Base-by-base conservation (phyloP, 2,888 invertebrate genomes). In the Trichopria drosophilae region DNA sequence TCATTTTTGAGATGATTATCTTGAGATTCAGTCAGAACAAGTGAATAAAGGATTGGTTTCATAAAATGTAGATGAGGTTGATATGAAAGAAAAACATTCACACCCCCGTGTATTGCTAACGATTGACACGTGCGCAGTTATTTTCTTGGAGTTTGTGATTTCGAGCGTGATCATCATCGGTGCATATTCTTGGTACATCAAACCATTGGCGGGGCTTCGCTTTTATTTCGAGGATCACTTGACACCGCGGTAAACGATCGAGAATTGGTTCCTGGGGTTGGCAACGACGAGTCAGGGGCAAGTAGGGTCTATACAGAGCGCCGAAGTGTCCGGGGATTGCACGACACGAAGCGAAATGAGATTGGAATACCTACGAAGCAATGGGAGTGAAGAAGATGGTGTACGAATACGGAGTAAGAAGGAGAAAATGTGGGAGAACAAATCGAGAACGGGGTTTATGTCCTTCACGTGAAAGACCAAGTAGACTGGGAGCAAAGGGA, bases 301-400 rank as follows among this genome's bases (percentile, higher is more conserved):
- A n/a, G n/a, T n/a, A n/a, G n/a, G n/a, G n/a, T n/a, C n/a, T n/a
- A n/a, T n/a, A n/a, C 31, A 26, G 52, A 51, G 46, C 39, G 34
- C 39, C 43, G 36, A 40, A 41, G 37, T 37, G 42, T 43, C 41
- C 31, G 39, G 48, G 35, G 31, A 41, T 24, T 16, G 36, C 31
- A 32, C 13, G 31, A n/a, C 12, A 31, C 32, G 47, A 49, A 59
- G 60, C 59, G 63, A 64, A 66, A 65, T 64, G 67, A 66, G 66
- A 67, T 68, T 67, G 68, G 63, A 65, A 65, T 64, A 60, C 60
- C 59, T 58, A 55, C 28, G 54, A 22, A 44, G 41, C 44, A 51
- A 49, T 44, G 49, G 48, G 43, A 57, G 54, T 48, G 58, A 53
- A 61, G 57, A 59, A 60, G 58, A 35, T 39, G 52, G 54, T 57